Percentiles rank a stretch among this genome's conserved stretches.
Conservation (phyloP, 2,797 vertebrate genomes). For the Sitta carolinensis region DNA sequence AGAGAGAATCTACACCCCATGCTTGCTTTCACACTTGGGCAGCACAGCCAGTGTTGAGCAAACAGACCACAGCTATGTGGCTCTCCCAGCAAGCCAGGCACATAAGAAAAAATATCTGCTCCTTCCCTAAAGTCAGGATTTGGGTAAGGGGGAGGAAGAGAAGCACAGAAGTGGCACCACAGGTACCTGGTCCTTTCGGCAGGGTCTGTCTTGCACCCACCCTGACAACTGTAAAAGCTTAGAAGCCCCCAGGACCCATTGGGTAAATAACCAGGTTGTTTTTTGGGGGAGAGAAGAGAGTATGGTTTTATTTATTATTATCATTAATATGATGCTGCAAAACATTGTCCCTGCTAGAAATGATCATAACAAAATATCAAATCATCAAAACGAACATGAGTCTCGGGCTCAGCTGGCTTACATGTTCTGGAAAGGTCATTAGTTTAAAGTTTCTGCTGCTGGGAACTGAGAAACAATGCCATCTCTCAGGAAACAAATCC, state of each 20-base stretch:
- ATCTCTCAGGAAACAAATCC: not conserved
- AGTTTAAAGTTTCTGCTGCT: slow-evolving; percentile 19
- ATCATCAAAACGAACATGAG: not conserved
- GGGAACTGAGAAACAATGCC: not conserved
- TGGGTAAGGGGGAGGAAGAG: not conserved
- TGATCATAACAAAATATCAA: not conserved
- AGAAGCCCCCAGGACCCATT: not conserved
- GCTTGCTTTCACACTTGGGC: slow-evolving; percentile 30
- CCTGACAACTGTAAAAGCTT: not conserved
- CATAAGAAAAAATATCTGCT: not conserved
- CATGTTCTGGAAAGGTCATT: not conserved
- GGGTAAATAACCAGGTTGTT: not conserved
- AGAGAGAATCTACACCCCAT: slow-evolving; percentile 15
- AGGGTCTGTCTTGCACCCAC: not conserved
- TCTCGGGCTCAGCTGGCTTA: not conserved
- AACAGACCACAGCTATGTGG: slow-evolving; percentile 37
- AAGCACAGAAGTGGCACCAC: not conserved
- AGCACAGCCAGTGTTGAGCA: slow-evolving; percentile 19
- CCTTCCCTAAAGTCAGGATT: not conserved
- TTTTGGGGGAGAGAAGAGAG: not conserved
- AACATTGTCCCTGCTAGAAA: not conserved
- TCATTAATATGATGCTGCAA: not conserved
- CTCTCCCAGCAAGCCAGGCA: not conserved
- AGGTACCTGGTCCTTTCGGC: not conserved
- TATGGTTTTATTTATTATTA: not conserved